Conservation (phyloP, 2,113 vertebrate species). For the Thalassarche chlororhynchos region DNA sequence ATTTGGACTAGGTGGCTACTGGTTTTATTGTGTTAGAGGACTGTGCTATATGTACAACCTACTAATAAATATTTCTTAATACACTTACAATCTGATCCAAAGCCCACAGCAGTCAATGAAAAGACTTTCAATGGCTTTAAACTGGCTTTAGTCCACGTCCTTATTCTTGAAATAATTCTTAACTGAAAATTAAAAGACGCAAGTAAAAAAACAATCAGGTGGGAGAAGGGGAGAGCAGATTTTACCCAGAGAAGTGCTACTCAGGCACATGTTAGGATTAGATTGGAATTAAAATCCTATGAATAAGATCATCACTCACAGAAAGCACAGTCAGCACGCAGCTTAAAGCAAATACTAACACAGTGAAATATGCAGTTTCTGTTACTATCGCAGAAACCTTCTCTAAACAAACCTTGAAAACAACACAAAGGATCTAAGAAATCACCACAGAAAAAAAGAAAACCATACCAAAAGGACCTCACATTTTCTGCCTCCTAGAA, state of each 20-base stretch:
- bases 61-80: background rate
- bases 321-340: background rate
- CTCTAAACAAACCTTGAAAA: background rate
- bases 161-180: background rate
- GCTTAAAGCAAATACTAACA: background rate
- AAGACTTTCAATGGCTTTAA: background rate
- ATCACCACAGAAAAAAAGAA: background rate
- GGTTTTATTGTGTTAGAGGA: background rate
- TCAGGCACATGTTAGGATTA: background rate
- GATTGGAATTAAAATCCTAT: background rate
- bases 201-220: background rate
- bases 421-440: background rate
- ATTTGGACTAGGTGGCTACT: background rate
- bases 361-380: background rate
- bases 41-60: background rate
- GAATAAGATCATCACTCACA: background rate
- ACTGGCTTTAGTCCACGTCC: background rate
- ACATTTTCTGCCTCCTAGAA: background rate
- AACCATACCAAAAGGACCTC: background rate
- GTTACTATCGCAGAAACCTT: background rate
- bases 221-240: background rate
- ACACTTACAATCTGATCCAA: background rate
- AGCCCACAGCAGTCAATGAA: background rate
- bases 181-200: conserved; percentile 15
- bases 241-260: background rate